Conservation (phyloP, 1,140 invertebrate genomes). For the Acromyrmex charruanus region DNA sequence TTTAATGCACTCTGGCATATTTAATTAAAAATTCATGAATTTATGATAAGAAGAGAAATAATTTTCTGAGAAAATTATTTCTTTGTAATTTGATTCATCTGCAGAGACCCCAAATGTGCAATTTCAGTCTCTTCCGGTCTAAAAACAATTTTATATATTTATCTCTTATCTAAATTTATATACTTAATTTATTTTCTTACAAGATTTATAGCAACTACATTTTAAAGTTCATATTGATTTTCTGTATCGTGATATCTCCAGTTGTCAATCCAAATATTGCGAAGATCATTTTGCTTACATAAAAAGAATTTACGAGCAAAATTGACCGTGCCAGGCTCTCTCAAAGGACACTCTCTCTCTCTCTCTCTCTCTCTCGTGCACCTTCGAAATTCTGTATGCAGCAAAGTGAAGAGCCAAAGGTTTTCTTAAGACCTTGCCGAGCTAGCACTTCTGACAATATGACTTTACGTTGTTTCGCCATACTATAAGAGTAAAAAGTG, state of each 20-base stretch:
- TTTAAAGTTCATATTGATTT: neutral
- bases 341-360: constrained; percentile 10
- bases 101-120: neutral
- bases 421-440: constrained; percentile 57
- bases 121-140: neutral
- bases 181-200: neutral
- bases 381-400: constrained; percentile 52
- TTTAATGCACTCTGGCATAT: constrained; percentile 37
- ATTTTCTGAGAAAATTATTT: constrained; percentile 27
- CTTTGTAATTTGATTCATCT: neutral
- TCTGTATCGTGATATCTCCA: neutral
- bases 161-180: constrained; percentile 1
- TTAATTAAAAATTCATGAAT: constrained; percentile 3
- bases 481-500: constrained; percentile 76
- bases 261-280: constrained; percentile 7
- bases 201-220: neutral
- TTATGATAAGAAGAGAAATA: neutral
- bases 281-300: neutral
- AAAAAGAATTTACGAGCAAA: neutral
- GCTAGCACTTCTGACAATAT: constrained; percentile 60
- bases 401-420: constrained; percentile 41
- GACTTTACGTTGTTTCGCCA: constrained; percentile 70
- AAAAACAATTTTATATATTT: neutral
- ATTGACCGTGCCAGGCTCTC: constrained; percentile 5
- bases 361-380: too few relatives aligned